Evolutionary conservation across 2,797 vertebrate species (phyloP).

Genomic region (Rhyacichthys aspro): DNA sequence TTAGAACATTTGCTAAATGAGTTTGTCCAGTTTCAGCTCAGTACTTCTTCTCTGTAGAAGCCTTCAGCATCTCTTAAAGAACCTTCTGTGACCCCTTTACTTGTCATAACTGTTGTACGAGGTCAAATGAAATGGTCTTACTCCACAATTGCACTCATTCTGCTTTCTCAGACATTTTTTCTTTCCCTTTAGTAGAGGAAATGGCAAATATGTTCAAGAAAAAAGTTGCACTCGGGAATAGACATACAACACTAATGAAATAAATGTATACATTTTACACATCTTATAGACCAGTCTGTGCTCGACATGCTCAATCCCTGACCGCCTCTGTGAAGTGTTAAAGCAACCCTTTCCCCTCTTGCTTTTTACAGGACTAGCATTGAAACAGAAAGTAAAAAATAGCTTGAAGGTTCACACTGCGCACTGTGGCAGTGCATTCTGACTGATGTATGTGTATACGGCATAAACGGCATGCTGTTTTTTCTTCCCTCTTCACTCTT

Average conservation of each 20-base stretch:
- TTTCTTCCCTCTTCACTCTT: conserved; percentile 19
- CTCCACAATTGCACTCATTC: neutral
- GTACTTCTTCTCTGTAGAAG: conserved; percentile 16
- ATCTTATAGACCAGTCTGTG: no score
- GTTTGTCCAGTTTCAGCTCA: conserved; percentile 28
- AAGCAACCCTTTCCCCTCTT: no score
- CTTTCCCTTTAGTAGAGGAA: no score
- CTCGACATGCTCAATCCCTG: no score
- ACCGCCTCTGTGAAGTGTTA: no score
- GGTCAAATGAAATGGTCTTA: neutral
- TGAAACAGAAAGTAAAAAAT: conserved; percentile 34
- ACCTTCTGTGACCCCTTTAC: conserved; percentile 9
- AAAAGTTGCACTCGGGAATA: no score
- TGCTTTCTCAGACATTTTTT: no score
- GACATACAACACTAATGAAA: no score
- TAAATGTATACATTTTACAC: no score
- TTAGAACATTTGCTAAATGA: conserved; percentile 49
- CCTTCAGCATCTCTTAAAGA: neutral
- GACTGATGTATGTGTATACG: neutral
- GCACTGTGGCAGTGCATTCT: conserved; percentile 28
- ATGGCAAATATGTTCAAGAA: no score
- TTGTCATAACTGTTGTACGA: neutral
- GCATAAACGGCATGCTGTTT: conserved; percentile 1
- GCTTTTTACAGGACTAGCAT: no score
- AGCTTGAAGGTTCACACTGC: conserved; percentile 30